Evolutionary conservation across 1,140 invertebrate species (phyloP).

Genomic region (Notospermus geniculatus): DNA sequence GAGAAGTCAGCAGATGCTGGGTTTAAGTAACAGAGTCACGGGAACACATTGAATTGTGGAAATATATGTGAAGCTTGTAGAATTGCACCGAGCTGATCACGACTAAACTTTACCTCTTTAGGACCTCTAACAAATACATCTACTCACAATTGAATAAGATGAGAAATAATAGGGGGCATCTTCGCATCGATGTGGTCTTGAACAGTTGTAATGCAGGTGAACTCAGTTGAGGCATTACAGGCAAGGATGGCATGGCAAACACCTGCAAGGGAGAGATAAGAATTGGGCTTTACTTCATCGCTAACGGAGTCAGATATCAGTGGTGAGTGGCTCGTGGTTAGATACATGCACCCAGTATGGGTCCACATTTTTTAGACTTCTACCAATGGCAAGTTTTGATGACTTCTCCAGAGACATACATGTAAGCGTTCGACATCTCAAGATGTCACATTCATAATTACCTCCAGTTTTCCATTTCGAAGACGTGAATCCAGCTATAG

Average conservation of each 20-base stretch:
- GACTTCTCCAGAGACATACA: neutral
- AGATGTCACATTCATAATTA: conserved; percentile 20
- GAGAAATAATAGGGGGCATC: conserved; percentile 31
- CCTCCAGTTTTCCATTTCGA: conserved; percentile 40
- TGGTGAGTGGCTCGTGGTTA: conserved; percentile 15
- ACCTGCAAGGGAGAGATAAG: conserved; percentile 23
- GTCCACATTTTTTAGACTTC: neutral
- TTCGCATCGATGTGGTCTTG: conserved; percentile 30
- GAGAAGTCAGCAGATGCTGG: too few relatives aligned
- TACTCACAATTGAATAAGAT: conserved; percentile 20
- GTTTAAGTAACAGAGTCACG: too few relatives aligned
- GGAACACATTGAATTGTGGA: conserved; percentile 27
- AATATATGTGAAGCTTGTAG: conserved; percentile 35
- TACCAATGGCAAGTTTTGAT: neutral
- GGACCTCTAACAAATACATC: too few relatives aligned
- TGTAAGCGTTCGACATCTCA: neutral
- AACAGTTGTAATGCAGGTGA: conserved; percentile 37
- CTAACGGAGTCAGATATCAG: neutral
- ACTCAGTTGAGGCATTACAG: conserved; percentile 37
- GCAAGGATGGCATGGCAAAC: conserved; percentile 37
- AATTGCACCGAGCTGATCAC: conserved; percentile 39
- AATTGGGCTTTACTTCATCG: too few relatives aligned
- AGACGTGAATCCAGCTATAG: conserved; percentile 32
- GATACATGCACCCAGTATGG: conserved; percentile 13
- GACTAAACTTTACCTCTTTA: too few relatives aligned